Evolutionary conservation across 2,797 vertebrate genomes (phyloP).

Genomic region (Dicrostonyx torquatus): DNA sequence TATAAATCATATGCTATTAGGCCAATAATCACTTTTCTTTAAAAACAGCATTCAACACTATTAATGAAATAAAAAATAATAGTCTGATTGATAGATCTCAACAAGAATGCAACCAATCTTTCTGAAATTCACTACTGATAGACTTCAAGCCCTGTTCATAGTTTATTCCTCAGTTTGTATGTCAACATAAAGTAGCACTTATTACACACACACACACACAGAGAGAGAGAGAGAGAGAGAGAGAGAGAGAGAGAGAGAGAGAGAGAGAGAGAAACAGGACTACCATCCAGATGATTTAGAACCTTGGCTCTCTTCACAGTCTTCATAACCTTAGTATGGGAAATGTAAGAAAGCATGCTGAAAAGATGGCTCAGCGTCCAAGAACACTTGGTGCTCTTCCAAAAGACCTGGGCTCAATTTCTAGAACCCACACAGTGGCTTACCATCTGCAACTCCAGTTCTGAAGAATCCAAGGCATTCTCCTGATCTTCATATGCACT

Average conservation of each 20-base stretch:
- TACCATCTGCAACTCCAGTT: background rate
- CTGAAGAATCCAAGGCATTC: background rate
- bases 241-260: background rate
- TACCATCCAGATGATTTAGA: background rate
- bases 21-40: constrained; percentile 16
- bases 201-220: background rate
- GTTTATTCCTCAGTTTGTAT: background rate
- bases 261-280: background rate
- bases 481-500: background rate
- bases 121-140: background rate
- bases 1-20: background rate
- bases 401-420: background rate
- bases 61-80: constrained; percentile 31
- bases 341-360: background rate
- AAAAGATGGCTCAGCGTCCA: background rate
- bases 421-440: background rate
- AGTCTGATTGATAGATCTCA: background rate
- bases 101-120: background rate
- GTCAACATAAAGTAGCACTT: background rate
- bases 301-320: background rate
- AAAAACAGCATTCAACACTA: constrained; percentile 8
- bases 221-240: no score
- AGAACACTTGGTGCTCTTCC: background rate
- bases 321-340: background rate
- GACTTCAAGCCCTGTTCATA: background rate